phyloP scores from a whole-genome alignment of 1,140 invertebrate genomes.

The Trypoxylus dichotomus region DNA sequence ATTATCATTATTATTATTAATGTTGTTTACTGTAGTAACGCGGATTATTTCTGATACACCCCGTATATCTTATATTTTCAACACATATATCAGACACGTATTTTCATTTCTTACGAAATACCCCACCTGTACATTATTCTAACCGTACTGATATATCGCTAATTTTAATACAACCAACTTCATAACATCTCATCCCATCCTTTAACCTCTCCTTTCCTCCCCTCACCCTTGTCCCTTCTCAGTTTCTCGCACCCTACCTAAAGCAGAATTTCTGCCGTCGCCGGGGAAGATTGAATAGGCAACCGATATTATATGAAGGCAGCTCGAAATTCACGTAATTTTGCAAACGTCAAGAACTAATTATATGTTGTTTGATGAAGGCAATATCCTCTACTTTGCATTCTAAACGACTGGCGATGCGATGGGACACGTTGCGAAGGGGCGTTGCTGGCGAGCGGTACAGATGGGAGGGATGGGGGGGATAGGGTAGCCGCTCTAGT shows the following conservation, averaged over 20 bases:
- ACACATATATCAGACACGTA: no score
- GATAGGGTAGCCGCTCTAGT: not conserved
- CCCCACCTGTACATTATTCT: no score
- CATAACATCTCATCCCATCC: not conserved
- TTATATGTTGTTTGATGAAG: conserved; percentile 3
- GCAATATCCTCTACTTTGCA: not conserved
- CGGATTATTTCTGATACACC: no score
- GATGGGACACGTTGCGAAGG: no score
- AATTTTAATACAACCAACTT: no score
- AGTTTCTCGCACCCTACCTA: not conserved
- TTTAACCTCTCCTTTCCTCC: no score
- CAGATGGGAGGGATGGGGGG: not conserved
- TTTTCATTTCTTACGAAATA: no score
- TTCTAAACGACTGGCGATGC: not conserved
- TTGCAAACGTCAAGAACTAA: not conserved
- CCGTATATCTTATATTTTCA: no score
- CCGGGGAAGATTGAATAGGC: not conserved
- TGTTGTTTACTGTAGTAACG: no score
- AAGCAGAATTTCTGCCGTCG: not conserved
- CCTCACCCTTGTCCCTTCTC: not conserved
- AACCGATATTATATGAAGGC: not conserved
- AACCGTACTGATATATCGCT: no score
- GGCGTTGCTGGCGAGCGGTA: no score
- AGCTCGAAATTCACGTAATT: not conserved
- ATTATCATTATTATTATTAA: no score